A percentile compares a stretch with the other conserved stretches of the same genome.
Evolutionary conservation across 2,113 vertebrate species (phyloP).

Genomic region (Callospermophilus lateralis): DNA sequence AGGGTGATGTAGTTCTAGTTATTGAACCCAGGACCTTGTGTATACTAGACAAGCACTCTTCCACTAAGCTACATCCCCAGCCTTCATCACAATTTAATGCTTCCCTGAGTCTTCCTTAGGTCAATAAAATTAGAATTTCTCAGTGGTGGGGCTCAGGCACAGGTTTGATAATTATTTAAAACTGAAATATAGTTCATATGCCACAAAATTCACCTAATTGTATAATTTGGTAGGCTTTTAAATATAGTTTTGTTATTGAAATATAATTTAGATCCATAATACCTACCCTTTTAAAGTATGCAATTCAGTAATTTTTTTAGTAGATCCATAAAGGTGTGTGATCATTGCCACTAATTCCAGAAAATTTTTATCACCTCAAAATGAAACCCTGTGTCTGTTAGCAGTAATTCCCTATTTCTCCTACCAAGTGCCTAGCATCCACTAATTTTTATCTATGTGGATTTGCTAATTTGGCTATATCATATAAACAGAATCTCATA

Average conservation of each 20-base stretch:
- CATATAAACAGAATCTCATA: background rate
- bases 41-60: too few relatives aligned
- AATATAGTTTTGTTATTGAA: too few relatives aligned
- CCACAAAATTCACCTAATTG: background rate
- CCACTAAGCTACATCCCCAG: too few relatives aligned
- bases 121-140: conserved; percentile 6
- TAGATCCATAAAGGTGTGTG: background rate
- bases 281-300: background rate
- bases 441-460: background rate
- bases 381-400: background rate
- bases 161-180: conserved; percentile 7
- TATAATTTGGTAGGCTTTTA: too few relatives aligned
- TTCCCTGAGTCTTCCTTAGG: background rate
- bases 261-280: background rate
- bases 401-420: background rate
- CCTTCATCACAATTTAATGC: too few relatives aligned
- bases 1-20: too few relatives aligned
- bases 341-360: background rate
- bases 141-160: background rate
- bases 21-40: too few relatives aligned
- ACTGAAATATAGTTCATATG: background rate
- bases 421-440: background rate
- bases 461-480: background rate
- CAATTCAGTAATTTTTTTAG: background rate
- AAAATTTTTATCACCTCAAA: background rate